Evolutionary conservation across 2,888 invertebrate genomes (phyloP).

Genomic region (Andrena haemorrhoa): DNA sequence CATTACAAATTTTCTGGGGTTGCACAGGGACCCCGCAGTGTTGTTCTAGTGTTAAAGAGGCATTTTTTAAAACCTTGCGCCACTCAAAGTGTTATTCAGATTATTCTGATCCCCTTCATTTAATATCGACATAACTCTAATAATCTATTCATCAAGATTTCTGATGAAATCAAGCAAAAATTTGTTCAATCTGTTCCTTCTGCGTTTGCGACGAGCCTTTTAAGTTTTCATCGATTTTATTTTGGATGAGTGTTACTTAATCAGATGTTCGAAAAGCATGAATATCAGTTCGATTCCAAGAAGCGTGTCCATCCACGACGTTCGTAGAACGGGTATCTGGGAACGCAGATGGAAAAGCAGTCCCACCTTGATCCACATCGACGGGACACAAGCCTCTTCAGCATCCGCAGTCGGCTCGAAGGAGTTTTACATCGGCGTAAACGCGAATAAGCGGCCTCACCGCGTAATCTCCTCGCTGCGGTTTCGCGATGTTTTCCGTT

Average conservation of each 20-base stretch:
- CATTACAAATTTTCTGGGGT: too few species aligned
- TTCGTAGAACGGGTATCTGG: constrained; percentile 59
- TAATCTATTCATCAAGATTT: too few species aligned
- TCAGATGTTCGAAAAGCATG: background rate
- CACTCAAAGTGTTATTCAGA: too few species aligned
- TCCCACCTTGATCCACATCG: constrained; percentile 73
- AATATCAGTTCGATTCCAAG: constrained; percentile 12
- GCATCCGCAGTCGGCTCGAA: constrained; percentile 44
- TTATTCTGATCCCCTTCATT: too few species aligned
- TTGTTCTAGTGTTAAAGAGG: too few species aligned
- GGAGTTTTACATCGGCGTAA: constrained; percentile 70
- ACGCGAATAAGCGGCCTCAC: constrained; percentile 77
- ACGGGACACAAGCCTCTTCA: constrained; percentile 32
- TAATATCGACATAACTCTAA: too few species aligned
- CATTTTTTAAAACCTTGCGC: too few species aligned
- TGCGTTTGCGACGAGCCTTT: too few species aligned
- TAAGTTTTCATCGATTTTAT: background rate
- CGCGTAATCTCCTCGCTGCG: constrained; percentile 77
- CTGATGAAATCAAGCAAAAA: too few species aligned
- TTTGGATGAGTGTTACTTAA: background rate
- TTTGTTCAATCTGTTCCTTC: too few species aligned
- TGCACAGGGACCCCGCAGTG: too few species aligned
- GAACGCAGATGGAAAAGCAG: constrained; percentile 65
- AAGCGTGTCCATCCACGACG: constrained; percentile 36
- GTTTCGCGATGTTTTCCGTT: constrained; percentile 75